phyloP scores from a whole-genome alignment of 1,140 invertebrate genomes.

The Acromyrmex heyeri region DNA sequence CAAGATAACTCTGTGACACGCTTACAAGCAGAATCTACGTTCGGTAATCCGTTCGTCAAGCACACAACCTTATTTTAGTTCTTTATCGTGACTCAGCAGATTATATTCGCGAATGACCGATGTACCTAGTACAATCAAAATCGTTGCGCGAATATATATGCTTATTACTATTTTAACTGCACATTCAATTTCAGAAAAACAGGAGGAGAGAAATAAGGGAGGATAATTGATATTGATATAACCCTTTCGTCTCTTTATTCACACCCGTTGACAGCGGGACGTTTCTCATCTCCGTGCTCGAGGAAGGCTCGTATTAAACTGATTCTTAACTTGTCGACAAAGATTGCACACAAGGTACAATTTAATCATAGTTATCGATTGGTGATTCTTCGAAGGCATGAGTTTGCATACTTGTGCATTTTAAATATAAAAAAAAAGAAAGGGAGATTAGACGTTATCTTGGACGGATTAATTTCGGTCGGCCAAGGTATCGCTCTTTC shows the following conservation, averaged over 20 bases:
- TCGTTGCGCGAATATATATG: background rate
- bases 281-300: slow-evolving; percentile 9
- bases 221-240: background rate
- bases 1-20: slow-evolving; percentile 3
- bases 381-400: slow-evolving; percentile 28
- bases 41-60: background rate
- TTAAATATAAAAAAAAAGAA: slow-evolving; percentile 50
- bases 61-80: slow-evolving; percentile 24
- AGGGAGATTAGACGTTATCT: slow-evolving; percentile 40
- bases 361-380: slow-evolving; percentile 66
- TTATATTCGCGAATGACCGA: slow-evolving; percentile 19
- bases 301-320: slow-evolving; percentile 61
- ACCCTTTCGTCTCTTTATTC: background rate
- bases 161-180: background rate
- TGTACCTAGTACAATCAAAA: background rate
- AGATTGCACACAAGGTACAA: slow-evolving; percentile 67
- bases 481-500: slow-evolving; percentile 1
- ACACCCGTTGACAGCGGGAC: background rate
- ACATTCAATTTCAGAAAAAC: slow-evolving; percentile 17
- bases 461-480: slow-evolving; percentile 46
- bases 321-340: slow-evolving; percentile 66
- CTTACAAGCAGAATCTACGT: background rate
- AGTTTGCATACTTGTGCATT: slow-evolving; percentile 69
- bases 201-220: slow-evolving; percentile 6
- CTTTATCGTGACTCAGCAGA: slow-evolving; percentile 5